Base-by-base conservation (phyloP, 1,140 invertebrate species). In the Drosophila punjabiensis region DNA sequence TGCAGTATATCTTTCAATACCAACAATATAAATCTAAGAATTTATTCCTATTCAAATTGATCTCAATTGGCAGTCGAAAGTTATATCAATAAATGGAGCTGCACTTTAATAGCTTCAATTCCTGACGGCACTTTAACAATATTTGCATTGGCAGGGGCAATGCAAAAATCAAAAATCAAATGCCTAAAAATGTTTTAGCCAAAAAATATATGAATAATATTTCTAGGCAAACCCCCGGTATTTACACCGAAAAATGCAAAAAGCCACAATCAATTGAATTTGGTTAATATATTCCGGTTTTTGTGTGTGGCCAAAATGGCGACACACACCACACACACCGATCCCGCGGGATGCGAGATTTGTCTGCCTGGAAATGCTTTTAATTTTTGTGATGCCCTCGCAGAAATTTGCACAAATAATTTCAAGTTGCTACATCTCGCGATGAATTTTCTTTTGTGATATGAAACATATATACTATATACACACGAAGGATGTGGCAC, bases 401-500 rank as follows among this genome's bases (percentile, higher is more conserved):
- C 64, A 60, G 32, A 69, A 82, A 67, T 68, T 77, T 43, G 69
- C 59, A 64, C 53, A 66, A 86, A 78, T 65, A 76, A 66, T 79
- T 85, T 86, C 69, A 79, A 86, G 83, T 82, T 82, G 69, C 53
- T 67, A 82, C 82, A 73, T 82, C 65, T 79, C 24, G 37, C 70
- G 55, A 74, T 74, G 70, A 82, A 75, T 75, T 75, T 73, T 53
- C 67, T 33, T 84, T 85, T 84, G 70, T 66, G 55, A 70, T 84
- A 71, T 63, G 50, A 70, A 60, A n/a, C 53, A 62, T 59, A 24
- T 30, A 11, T 48, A 28, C 3, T n/a, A n/a, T n/a, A 24, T 5
- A 16, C 5, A 20, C 1, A 56, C 13, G 32, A 13, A 41, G 14
- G 20, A 61, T 67, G 55, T 60, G 48, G 48, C 59, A 69, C 84